These are phyloP conservation scores for Apodemus speciosus DNA, from an alignment of 2,113 vertebrate genomes.

Conservation along the genomic window DNA sequence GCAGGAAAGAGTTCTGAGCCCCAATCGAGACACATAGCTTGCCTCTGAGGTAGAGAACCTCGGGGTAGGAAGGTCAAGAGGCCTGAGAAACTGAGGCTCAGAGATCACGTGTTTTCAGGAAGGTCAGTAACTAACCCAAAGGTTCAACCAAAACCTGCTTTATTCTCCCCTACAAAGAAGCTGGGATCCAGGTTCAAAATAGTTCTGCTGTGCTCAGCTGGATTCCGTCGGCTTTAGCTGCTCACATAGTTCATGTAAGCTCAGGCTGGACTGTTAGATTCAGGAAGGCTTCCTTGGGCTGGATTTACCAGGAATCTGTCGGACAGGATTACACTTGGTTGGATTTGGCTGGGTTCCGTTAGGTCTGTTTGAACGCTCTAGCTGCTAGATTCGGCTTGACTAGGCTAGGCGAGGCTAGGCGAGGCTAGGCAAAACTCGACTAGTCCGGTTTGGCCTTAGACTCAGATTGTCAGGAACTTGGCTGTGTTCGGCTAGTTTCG, in stretches of 20 bases:
- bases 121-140: not conserved
- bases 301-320: not conserved
- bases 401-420: not conserved
- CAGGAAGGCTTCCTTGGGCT: not conserved
- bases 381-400: not conserved
- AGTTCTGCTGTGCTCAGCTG: not conserved
- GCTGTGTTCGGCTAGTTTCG: not conserved
- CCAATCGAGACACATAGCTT: not conserved
- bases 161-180: not conserved
- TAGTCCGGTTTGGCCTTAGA: not conserved
- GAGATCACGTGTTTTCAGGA: not conserved
- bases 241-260: not conserved
- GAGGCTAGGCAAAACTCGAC: not conserved
- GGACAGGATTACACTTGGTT: not conserved
- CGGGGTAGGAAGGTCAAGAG: not conserved
- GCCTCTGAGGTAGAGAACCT: not conserved
- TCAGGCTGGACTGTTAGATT: not conserved
- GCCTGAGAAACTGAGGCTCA: not conserved
- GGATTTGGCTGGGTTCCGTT: not conserved
- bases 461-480: not conserved
- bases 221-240: no score
- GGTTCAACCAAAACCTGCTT: not conserved
- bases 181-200: not conserved
- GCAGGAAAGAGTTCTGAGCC: not conserved
- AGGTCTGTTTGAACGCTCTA: not conserved